Base-by-base conservation (phyloP, 2,888 invertebrate genomes). In the Panopea generosa region DNA sequence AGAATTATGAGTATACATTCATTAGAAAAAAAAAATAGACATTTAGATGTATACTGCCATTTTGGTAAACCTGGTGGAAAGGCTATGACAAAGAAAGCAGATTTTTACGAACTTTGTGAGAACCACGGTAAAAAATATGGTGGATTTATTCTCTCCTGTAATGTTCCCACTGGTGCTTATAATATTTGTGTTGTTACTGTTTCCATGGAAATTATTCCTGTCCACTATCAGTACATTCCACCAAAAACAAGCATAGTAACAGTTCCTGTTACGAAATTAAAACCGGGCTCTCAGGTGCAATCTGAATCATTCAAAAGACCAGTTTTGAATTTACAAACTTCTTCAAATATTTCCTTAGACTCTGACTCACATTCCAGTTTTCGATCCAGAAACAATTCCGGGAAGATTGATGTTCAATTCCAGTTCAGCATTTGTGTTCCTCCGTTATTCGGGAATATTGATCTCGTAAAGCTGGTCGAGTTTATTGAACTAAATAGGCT, bases 361-460 rank as follows among this genome's bases (percentile, higher is more conserved):
- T n/a, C n/a, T n/a, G n/a, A n/a, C n/a, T n/a, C n/a, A n/a, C n/a
- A n/a, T n/a, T n/a, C n/a, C n/a, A 33, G 11, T 33, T 7, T 7
- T 7, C 4, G 11, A 33, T 11, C 33, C 11, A 11, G 11, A 4
- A 33, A 33, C 33, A 33, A 33, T 7, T 7, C 33, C 4, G 33
- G 11, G 6, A 11, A 33, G 33, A 4, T 33, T 11, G 11, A 7
- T 33, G 4, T 33, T 33, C 33, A 33, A 11, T 33, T 33, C 11
- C 78, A 86, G 20, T 89, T 84, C 71, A 86, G 85, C 9, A 83
- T 90, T 11, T 91, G 91, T 85, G 84, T 90, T 40, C 89, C 91
- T 0, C 90, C 91, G 16, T 70, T 91, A 29, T 89, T 89, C 74
- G 90, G 90, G 7, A 79, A 76, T 14, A 76, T 89, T 24, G 77